Base-by-base conservation (phyloP, 2,888 invertebrate species). In the Drosophila acutilabella region DNA sequence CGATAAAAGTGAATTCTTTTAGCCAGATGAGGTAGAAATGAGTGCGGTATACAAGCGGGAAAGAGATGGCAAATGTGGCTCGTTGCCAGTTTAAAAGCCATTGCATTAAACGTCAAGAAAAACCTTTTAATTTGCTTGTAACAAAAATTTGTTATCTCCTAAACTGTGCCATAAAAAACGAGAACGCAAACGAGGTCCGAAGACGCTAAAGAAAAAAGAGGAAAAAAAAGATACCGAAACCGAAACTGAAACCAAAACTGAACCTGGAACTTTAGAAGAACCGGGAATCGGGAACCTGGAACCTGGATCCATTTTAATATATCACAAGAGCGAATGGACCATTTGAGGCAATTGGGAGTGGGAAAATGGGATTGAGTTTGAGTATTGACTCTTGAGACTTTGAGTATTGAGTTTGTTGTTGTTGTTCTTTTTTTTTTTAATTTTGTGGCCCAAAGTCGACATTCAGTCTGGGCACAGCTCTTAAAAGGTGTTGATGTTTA, bases 41-140 rank as follows among this genome's bases (percentile, higher is more conserved):
- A 33, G 14, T 10, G 36, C 14, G 18, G 5, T 18, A 44, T 26
- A 8, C 10, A 20, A 41, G 61, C 6, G 18, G 11, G 18, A 8
- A 26, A 14, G 45, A 36, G 64, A 53, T 20, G n/a, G 14, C 11
- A 42, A 50, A 57, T 58, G 64, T 18, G 60, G 53, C 58, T 50
- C 41, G 66, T 67, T 48, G 73, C 75, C 75, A 76, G 80, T 70
- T 83, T 79, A 85, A 88, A 85, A 83, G 72, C 78, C 77, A 83
- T 74, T 76, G 83, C 83, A 81, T 83, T 83, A 83, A 83, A 83
- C 81, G 83, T 81, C 83, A 78, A 85, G 79, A 81, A 86, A 91
- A 91, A 90, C 90, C 90, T 90, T 91, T 91, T 91, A 90, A 90
- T 90, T 90, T 90, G 87, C 90, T 89, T 91, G 89, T 90, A 90